These are phyloP conservation scores for Calliphora vomitoria DNA, from an alignment of 2,888 invertebrate genomes.

Conservation along the genomic window DNA sequence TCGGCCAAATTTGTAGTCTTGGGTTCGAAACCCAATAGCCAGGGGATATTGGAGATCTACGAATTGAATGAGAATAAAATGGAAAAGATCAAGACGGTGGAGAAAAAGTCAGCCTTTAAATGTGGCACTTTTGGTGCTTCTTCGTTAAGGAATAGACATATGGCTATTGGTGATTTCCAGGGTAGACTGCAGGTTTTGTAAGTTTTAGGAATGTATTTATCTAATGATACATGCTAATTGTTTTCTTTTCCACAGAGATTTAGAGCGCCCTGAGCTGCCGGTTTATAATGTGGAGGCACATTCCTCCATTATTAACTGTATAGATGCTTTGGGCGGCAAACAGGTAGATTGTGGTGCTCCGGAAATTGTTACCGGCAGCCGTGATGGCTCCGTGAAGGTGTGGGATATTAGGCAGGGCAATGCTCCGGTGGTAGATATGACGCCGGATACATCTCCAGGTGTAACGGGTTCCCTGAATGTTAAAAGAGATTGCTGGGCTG, in stretches of 20 bases:
- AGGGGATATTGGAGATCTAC: constrained; percentile 93
- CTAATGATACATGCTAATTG: background rate
- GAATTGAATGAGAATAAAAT: constrained; percentile 91
- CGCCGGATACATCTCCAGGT: constrained; percentile 81
- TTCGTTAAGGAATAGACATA: constrained; percentile 90
- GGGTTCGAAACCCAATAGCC: constrained; percentile 93
- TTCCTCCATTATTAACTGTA: constrained; percentile 93
- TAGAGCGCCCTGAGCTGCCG: constrained; percentile 90
- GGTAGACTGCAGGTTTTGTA: constrained; percentile 94
- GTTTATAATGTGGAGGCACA: constrained; percentile 93
- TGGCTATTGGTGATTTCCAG: constrained; percentile 96
- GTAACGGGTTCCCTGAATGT: constrained; percentile 86
- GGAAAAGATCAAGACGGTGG: constrained; percentile 89
- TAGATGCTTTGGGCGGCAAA: constrained; percentile 95
- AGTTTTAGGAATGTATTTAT: constrained; percentile 75
- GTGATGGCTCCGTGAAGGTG: constrained; percentile 97
- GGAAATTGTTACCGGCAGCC: constrained; percentile 96
- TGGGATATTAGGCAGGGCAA: constrained; percentile 97
- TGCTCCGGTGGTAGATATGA: constrained; percentile 94
- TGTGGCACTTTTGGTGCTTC: constrained; percentile 97
- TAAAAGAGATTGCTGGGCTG: constrained; percentile 95
- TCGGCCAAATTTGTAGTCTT: constrained; percentile 96
- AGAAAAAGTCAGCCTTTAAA: constrained; percentile 94
- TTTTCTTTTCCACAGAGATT: constrained; percentile 87
- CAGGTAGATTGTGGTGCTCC: constrained; percentile 95